Conservation (phyloP, 2,113 vertebrate genomes). For the Propithecus coquereli region DNA sequence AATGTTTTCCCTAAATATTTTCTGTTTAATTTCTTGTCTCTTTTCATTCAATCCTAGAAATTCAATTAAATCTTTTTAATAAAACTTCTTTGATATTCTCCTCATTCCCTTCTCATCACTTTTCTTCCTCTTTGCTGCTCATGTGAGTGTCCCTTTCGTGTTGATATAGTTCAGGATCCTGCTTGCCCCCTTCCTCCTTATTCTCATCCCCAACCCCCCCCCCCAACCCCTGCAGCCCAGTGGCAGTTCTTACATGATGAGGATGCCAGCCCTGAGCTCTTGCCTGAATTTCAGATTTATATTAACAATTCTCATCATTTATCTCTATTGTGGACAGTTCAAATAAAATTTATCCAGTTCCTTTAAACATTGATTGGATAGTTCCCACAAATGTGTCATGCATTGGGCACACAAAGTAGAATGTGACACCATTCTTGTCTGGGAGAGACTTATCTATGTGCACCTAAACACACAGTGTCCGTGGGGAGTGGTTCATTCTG, state of each 20-base stretch:
- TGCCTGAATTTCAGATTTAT: not conserved
- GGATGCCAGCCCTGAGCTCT: not conserved
- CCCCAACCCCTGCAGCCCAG: fast-evolving
- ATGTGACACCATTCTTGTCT: not conserved
- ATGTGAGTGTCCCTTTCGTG: not conserved
- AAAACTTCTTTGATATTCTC: not conserved
- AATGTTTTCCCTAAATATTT: not conserved
- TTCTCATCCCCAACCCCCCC: not conserved
- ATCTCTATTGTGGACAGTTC: not conserved
- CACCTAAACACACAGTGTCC: not conserved
- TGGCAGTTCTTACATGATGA: not conserved
- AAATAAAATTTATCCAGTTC: not conserved
- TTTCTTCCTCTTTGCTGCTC: not conserved
- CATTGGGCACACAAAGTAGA: not conserved
- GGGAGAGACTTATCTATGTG: not conserved
- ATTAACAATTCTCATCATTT: not conserved
- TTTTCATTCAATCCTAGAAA: not conserved
- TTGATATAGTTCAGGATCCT: not conserved
- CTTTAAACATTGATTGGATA: not conserved
- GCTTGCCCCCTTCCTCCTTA: not conserved
- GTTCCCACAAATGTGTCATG: not conserved
- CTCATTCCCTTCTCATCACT: not conserved
- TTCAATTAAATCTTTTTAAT: not conserved
- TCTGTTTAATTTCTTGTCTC: slow-evolving; percentile 8
- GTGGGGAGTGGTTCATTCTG: not conserved